Evolutionary conservation across 2,888 invertebrate genomes (phyloP).

Genomic region (Venusia cambrica): DNA sequence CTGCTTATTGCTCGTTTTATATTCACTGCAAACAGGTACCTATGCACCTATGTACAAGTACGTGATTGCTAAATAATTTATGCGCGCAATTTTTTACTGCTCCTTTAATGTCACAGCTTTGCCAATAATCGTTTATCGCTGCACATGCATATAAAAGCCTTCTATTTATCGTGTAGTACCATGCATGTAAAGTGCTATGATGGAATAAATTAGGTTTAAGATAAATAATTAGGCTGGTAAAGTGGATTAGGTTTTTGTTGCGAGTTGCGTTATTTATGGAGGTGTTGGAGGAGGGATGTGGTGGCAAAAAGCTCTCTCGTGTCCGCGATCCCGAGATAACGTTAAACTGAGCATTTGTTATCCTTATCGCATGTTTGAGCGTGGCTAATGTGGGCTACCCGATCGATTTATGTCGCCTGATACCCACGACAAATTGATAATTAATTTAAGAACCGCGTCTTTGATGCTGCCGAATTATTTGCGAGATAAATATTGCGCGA

Average conservation of each 20-base stretch:
- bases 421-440: conserved; percentile 80
- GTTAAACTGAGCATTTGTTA: conserved; percentile 80
- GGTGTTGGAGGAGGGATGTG: conserved; percentile 53
- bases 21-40: conserved; percentile 15
- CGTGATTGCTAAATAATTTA: conserved; percentile 44
- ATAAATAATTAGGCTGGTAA: conserved; percentile 31
- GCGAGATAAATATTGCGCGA: conserved; percentile 44
- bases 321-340: conserved; percentile 79
- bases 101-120: conserved; percentile 36
- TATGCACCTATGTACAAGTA: conserved; percentile 27
- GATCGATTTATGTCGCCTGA: conserved; percentile 79
- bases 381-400: conserved; percentile 76
- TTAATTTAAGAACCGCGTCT: conserved; percentile 73
- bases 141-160: conserved; percentile 47
- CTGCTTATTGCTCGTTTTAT: conserved; percentile 8
- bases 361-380: conserved; percentile 75
- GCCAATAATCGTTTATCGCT: conserved; percentile 47
- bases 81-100: conserved; percentile 43
- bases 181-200: conserved; percentile 33
- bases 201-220: conserved; percentile 25
- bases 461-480: conserved; percentile 76
- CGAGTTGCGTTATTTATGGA: conserved; percentile 39
- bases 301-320: conserved; percentile 80
- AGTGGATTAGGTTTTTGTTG: conserved; percentile 31
- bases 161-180: conserved; percentile 46